Conservation (phyloP, 2,113 vertebrate genomes). For the Lepidothrix coronata region DNA sequence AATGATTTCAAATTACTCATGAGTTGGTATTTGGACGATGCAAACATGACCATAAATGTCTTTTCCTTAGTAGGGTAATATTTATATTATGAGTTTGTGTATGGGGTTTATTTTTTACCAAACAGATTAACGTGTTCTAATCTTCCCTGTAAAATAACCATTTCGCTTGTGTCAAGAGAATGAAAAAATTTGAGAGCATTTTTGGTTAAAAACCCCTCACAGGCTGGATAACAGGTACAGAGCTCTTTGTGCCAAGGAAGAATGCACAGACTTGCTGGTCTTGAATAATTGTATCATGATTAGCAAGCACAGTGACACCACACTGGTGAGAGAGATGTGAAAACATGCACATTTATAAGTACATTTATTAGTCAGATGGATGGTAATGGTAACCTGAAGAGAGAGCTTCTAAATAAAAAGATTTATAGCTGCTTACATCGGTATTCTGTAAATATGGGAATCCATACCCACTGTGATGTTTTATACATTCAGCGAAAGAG, state of each 20-base stretch:
- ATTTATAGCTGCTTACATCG: conserved; percentile 4
- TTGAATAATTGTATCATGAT: background rate
- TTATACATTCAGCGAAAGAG: background rate
- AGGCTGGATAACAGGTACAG: background rate
- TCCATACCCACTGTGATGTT: conserved; percentile 20
- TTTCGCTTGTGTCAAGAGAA: background rate
- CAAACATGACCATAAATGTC: conserved; percentile 46
- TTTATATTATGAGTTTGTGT: conserved; percentile 26
- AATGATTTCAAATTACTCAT: conserved; percentile 69
- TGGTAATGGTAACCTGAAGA: background rate
- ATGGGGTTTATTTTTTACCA: background rate
- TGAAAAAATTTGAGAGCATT: background rate
- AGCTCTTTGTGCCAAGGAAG: background rate
- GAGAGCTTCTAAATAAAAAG: background rate
- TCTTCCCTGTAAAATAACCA: background rate
- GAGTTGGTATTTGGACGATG: conserved; percentile 46
- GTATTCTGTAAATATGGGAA: conserved; percentile 18
- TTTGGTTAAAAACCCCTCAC: background rate
- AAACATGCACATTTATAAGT: background rate
- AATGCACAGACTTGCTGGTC: background rate
- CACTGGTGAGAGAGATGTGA: background rate
- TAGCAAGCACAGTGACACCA: background rate
- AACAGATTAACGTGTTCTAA: background rate
- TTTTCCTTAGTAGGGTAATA: conserved; percentile 34
- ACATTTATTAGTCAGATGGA: conserved; percentile 22